Percentiles rank a stretch among this genome's conserved stretches.
These are phyloP conservation scores for Brachyrhaphis roseni DNA, from an alignment of 2,797 vertebrate genomes.

Conservation along the genomic window DNA sequence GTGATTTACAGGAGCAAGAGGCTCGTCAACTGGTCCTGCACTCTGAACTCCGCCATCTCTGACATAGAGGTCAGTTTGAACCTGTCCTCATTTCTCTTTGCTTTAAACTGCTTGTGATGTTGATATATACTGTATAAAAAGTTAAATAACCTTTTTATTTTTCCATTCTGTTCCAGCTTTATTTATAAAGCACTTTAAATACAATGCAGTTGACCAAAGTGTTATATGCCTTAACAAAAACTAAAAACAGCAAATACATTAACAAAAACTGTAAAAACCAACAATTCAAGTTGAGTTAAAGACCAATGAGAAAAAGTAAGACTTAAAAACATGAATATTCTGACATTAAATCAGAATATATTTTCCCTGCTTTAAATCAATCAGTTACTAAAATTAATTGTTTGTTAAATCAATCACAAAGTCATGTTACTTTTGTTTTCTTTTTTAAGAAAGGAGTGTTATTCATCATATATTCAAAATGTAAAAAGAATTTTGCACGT, in stretches of 20 bases:
- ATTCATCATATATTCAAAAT: too few relatives aligned
- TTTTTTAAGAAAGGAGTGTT: too few relatives aligned
- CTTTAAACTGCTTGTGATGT: neutral
- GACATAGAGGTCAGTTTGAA: slow-evolving; percentile 83
- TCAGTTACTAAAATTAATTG: neutral
- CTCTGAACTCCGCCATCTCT: slow-evolving; percentile 93
- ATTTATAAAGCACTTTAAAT: too few relatives aligned
- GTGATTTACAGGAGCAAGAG: slow-evolving; percentile 93
- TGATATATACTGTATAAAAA: neutral
- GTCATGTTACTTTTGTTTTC: neutral
- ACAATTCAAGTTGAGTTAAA: too few relatives aligned
- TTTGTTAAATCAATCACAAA: neutral
- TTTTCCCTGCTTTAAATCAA: neutral
- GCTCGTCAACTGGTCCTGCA: slow-evolving; percentile 95
- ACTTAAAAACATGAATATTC: too few relatives aligned
- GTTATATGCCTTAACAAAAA: too few relatives aligned
- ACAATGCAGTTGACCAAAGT: too few relatives aligned
- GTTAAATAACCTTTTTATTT: neutral
- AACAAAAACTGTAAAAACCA: too few relatives aligned
- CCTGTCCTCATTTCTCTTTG: neutral
- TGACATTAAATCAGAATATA: neutral
- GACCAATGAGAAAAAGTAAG: too few relatives aligned
- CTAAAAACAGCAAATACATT: too few relatives aligned
- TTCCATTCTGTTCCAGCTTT: neutral
- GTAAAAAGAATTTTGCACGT: too few relatives aligned